phyloP scores from a whole-genome alignment of 2,113 vertebrate genomes.

The Dipodomys ordii region DNA sequence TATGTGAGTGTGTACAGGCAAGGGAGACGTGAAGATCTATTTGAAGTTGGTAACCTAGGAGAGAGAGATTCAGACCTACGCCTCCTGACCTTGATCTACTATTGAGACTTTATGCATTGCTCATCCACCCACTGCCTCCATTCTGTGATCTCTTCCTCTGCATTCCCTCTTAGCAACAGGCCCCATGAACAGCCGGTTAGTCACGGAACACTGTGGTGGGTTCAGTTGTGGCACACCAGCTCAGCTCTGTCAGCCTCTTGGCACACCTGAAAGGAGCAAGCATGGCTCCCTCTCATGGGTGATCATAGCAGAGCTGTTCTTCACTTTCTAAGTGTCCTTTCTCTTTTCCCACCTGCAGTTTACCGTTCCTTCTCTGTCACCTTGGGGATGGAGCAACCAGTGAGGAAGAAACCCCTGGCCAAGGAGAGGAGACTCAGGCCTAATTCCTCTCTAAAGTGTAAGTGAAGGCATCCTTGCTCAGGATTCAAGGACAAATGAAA shows the following conservation, averaged over 20 bases:
- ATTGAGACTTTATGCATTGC: no score
- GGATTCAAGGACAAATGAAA: background rate
- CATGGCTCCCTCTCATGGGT: background rate
- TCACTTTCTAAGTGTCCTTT: background rate
- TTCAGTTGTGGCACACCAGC: background rate
- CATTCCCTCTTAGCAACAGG: background rate
- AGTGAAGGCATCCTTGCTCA: background rate
- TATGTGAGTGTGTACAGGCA: no score
- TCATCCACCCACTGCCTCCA: rapidly evolving
- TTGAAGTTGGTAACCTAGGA: no score
- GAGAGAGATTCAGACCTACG: no score
- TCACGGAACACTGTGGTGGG: background rate
- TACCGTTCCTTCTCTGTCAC: background rate
- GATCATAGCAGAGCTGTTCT: no score
- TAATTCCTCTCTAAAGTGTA: background rate
- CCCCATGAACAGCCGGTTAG: no score
- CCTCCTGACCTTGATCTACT: no score
- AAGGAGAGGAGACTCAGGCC: background rate
- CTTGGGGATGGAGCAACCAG: background rate
- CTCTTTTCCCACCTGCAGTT: background rate
- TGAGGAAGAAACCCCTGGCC: no score
- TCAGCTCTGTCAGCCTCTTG: no score
- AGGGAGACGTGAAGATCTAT: no score
- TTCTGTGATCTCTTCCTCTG: background rate
- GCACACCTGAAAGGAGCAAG: rapidly evolving